Conservation (phyloP, 2,888 invertebrate species). For the Diadegma fenestrale region DNA sequence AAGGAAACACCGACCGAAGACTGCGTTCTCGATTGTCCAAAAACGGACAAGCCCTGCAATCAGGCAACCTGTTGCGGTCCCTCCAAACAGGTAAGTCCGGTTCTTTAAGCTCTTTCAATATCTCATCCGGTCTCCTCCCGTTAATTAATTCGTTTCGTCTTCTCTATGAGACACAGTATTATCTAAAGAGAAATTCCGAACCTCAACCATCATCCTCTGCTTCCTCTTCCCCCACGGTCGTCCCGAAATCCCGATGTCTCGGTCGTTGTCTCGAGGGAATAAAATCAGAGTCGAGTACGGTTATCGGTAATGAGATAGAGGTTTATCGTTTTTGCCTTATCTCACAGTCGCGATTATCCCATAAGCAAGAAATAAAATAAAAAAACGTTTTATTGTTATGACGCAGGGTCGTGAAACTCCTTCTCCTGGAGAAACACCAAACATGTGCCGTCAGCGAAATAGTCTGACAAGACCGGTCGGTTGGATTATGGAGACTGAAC, state of each 20-base stretch:
- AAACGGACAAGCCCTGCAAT: constrained; percentile 92
- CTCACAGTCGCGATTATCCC: neutral
- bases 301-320: constrained; percentile 72
- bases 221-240: constrained; percentile 18
- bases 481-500: constrained; percentile 78
- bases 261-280: constrained; percentile 79
- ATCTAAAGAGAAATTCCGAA: constrained; percentile 74
- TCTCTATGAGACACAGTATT: constrained; percentile 74
- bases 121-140: neutral
- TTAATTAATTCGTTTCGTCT: constrained; percentile 59
- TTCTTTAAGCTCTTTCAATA: neutral
- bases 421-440: constrained; percentile 92
- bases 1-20: constrained; percentile 86
- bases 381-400: neutral
- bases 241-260: constrained; percentile 76
- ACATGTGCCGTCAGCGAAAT: constrained; percentile 92
- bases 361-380: neutral
- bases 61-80: constrained; percentile 96
- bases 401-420: constrained; percentile 88
- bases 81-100: constrained; percentile 89
- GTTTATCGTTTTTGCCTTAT: neutral
- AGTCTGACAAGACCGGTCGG: constrained; percentile 86
- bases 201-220: constrained; percentile 67
- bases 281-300: constrained; percentile 78
- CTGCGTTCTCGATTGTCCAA: constrained; percentile 95